phyloP scores from a whole-genome alignment of 2,888 invertebrate genomes.

The Hipparchia sbordonii region DNA sequence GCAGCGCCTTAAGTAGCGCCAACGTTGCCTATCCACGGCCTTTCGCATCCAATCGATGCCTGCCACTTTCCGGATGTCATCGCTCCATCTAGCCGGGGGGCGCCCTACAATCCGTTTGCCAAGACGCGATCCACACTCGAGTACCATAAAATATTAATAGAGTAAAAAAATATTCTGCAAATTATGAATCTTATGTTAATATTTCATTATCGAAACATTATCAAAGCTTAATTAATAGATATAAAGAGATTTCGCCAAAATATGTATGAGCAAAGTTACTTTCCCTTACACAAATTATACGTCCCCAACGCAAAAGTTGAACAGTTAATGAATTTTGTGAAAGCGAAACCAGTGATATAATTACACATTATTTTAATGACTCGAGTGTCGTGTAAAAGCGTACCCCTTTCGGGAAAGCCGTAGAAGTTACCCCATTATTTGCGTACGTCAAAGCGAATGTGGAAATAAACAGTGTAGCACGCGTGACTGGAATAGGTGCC shows the following conservation, averaged over 20 bases:
- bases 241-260: background rate
- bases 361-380: conserved; percentile 32
- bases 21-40: no score
- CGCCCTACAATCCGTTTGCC: no score
- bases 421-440: conserved; percentile 69
- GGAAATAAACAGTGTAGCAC: conserved; percentile 66
- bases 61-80: no score
- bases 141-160: no score
- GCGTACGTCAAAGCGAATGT: conserved; percentile 66
- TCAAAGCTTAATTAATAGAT: background rate
- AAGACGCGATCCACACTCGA: no score
- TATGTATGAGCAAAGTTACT: conserved; percentile 12
- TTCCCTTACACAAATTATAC: conserved; percentile 13
- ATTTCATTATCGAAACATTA: conserved; percentile 2
- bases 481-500: conserved; percentile 74
- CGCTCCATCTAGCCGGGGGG: no score
- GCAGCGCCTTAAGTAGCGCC: no score
- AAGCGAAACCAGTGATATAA: conserved; percentile 32
- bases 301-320: conserved; percentile 14
- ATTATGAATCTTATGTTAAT: background rate
- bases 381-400: conserved; percentile 26
- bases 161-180: no score
- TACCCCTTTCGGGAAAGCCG: conserved; percentile 48
- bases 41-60: no score
- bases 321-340: conserved; percentile 26